A percentile compares a stretch with the other conserved stretches of the same genome.
Evolutionary conservation across 2,113 vertebrate species (phyloP).

Genomic region (Triplophysa siluroides): DNA sequence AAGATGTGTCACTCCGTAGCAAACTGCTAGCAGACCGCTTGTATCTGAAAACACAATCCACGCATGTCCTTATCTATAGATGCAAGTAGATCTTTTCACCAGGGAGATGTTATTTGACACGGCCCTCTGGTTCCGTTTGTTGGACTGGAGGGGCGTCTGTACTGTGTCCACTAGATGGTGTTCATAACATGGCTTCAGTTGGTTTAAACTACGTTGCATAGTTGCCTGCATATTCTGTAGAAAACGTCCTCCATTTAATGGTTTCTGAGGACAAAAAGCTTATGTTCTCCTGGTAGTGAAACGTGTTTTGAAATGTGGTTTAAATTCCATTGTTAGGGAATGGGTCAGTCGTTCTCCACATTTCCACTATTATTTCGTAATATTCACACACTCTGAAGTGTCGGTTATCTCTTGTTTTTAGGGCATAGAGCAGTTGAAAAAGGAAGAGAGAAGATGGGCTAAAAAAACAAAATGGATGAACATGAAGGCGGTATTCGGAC

Average conservation of each 20-base stretch:
- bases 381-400: conserved; percentile 71
- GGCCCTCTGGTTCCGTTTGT: background rate
- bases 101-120: conserved; percentile 8
- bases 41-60: background rate
- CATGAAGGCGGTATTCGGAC: conserved; percentile 99
- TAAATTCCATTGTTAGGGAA: background rate
- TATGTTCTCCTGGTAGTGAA: background rate
- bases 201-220: too few relatives aligned
- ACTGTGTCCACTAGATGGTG: background rate
- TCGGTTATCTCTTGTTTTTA: conserved; percentile 94
- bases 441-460: conserved; percentile 99
- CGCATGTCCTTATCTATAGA: background rate
- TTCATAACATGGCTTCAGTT: background rate
- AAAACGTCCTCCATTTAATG: too few relatives aligned
- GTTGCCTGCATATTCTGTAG: background rate
- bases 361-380: conserved; percentile 1
- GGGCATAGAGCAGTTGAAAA: conserved; percentile 99
- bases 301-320: background rate
- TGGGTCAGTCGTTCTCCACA: conserved; percentile 8
- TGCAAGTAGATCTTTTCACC: background rate
- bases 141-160: background rate
- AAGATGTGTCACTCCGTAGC: too few relatives aligned
- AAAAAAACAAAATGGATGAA: conserved; percentile 99
- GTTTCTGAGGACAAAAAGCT: background rate
- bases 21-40: too few relatives aligned